These are phyloP conservation scores for Aphelenchoides besseyi DNA, from an alignment of 1,140 invertebrate species.

Conservation along the genomic window DNA sequence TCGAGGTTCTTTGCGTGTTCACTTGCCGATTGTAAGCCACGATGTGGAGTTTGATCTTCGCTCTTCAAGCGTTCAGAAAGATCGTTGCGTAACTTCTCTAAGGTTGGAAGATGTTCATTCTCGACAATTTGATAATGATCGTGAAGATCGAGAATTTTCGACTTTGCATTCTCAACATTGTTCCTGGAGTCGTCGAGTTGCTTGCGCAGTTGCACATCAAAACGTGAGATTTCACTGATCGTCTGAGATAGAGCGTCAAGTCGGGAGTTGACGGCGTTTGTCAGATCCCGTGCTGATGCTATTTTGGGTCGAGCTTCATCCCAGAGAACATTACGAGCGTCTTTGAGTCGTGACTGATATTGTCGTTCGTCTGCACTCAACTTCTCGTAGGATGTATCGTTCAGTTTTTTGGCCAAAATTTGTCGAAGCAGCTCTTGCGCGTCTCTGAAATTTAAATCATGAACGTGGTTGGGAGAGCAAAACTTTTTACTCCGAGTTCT, in stretches of 20 bases:
- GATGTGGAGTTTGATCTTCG: constrained; percentile 35
- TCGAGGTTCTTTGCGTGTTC: constrained; percentile 50
- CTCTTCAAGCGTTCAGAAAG: constrained; percentile 11
- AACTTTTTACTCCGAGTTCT: constrained; percentile 44
- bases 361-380: constrained; percentile 36
- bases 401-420: constrained; percentile 55
- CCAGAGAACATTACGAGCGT: constrained; percentile 53
- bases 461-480: constrained; percentile 9
- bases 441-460: constrained; percentile 40
- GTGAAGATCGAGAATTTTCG: constrained; percentile 36
- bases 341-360: constrained; percentile 44
- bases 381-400: constrained; percentile 53
- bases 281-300: constrained; percentile 40
- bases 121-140: constrained; percentile 41
- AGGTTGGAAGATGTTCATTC: constrained; percentile 31
- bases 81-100: constrained; percentile 30
- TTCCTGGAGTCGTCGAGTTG: constrained; percentile 40
- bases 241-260: constrained; percentile 37
- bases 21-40: constrained; percentile 38
- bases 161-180: constrained; percentile 35
- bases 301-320: constrained; percentile 43
- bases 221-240: constrained; percentile 37
- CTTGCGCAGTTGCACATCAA: constrained; percentile 33
- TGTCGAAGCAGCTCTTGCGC: constrained; percentile 48
- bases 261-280: constrained; percentile 29